Evolutionary conservation across 2,888 invertebrate genomes (phyloP).

Genomic region (Sceliomorpha sp.): DNA sequence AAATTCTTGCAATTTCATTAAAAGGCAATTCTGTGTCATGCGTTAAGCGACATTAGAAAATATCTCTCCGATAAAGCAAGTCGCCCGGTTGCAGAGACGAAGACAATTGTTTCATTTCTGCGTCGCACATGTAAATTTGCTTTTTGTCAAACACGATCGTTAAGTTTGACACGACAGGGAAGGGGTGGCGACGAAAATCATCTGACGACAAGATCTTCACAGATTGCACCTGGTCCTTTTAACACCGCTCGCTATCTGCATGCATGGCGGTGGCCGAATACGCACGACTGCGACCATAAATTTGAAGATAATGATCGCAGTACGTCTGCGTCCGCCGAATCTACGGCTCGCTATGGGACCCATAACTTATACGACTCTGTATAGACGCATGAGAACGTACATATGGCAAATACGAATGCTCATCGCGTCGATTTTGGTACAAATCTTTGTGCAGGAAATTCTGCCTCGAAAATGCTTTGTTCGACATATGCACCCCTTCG

Average conservation of each 20-base stretch:
- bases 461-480: slow-evolving; percentile 3
- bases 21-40: too few relatives aligned
- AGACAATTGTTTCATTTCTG: too few relatives aligned
- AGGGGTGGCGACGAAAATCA: slow-evolving; percentile 51
- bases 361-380: slow-evolving; percentile 75
- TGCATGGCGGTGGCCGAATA: slow-evolving; percentile 51
- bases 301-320: slow-evolving; percentile 79
- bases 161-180: slow-evolving; percentile 33
- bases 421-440: slow-evolving; percentile 42
- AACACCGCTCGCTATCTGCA: slow-evolving; percentile 64
- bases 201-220: slow-evolving; percentile 41
- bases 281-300: slow-evolving; percentile 71
- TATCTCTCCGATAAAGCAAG: too few relatives aligned
- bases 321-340: slow-evolving; percentile 79
- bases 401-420: slow-evolving; percentile 44
- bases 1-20: too few relatives aligned
- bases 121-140: too few relatives aligned
- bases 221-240: slow-evolving; percentile 66
- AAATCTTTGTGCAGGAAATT: slow-evolving; percentile 44
- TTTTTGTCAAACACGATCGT: slow-evolving; percentile 42
- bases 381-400: slow-evolving; percentile 63
- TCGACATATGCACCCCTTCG: too few relatives aligned
- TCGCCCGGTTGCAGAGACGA: too few relatives aligned
- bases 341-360: slow-evolving; percentile 78
- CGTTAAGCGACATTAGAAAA: too few relatives aligned